A percentile compares a stretch with the other conserved stretches of the same genome.
Conservation (phyloP, 2,888 invertebrate genomes). For the Mythimna albipuncta region DNA sequence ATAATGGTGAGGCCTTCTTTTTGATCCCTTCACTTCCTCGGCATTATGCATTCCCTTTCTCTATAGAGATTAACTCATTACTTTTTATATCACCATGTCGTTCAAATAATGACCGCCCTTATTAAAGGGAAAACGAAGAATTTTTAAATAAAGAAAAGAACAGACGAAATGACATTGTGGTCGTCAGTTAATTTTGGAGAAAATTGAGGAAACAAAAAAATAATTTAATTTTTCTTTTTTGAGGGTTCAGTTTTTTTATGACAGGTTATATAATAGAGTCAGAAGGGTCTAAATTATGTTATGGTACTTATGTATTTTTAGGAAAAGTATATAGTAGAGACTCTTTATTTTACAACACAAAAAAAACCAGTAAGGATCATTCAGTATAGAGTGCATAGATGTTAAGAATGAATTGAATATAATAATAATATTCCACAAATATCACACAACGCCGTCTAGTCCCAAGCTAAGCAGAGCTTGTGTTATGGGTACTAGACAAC, state of each 20-base stretch:
- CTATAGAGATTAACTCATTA: constrained; percentile 37
- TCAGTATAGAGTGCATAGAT: too few species aligned
- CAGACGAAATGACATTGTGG: neutral
- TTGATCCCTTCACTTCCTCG: neutral
- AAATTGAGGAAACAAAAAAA: constrained; percentile 13
- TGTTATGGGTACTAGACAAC: too few species aligned
- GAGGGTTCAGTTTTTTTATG: neutral
- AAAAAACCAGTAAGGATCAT: too few species aligned
- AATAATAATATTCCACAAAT: too few species aligned
- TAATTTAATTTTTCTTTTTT: constrained; percentile 6
- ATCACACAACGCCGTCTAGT: too few species aligned
- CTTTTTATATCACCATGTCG: constrained; percentile 26
- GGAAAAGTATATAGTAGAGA: too few species aligned
- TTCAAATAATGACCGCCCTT: constrained; percentile 20
- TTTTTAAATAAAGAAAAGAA: neutral
- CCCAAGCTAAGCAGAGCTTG: too few species aligned
- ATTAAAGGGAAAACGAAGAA: constrained; percentile 12
- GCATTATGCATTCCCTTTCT: constrained; percentile 1
- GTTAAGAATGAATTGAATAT: too few species aligned
- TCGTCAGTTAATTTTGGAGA: constrained; percentile 16
- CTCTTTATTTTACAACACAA: too few species aligned
- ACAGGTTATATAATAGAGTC: neutral
- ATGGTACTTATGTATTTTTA: too few species aligned
- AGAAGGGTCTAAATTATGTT: constrained; percentile 1
- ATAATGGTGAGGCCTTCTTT: neutral